Percentiles rank a stretch among this genome's conserved stretches.
Conservation (phyloP, 92 coral and sea anemone species). For the Phymanthus crucifer region DNA sequence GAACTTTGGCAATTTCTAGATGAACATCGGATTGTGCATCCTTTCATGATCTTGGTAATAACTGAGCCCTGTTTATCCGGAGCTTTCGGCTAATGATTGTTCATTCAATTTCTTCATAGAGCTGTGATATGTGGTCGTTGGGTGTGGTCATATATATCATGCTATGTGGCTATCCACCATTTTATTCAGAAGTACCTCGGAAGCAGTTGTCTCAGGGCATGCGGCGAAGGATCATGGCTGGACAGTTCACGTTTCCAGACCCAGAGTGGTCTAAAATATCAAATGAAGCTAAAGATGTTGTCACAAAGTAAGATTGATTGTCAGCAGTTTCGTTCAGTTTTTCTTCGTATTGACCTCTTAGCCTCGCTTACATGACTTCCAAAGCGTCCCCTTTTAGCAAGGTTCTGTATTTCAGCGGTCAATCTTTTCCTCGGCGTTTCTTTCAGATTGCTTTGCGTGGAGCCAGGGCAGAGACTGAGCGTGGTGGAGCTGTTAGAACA, state of each 20-base stretch:
- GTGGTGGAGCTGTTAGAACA: slow-evolving; percentile 81
- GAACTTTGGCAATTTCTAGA: too few species aligned
- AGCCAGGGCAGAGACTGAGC: slow-evolving; percentile 88
- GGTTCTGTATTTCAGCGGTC: background rate
- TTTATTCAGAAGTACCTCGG: slow-evolving; percentile 97
- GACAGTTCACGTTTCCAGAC: slow-evolving; percentile 91
- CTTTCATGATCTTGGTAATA: too few species aligned
- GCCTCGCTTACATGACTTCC: background rate
- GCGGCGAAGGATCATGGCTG: slow-evolving; percentile 92
- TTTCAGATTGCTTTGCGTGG: slow-evolving; percentile 82
- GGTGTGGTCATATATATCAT: slow-evolving; percentile 97
- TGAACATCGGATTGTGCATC: too few species aligned
- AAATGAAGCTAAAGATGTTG: slow-evolving; percentile 79
- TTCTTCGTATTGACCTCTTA: background rate
- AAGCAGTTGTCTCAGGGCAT: slow-evolving; percentile 98
- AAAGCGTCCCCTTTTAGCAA: too few species aligned
- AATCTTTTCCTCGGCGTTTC: background rate
- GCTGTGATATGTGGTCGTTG: slow-evolving; percentile 98
- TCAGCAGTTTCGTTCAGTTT: background rate
- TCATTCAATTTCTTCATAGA: slow-evolving; percentile 50
- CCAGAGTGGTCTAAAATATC: slow-evolving; percentile 95
- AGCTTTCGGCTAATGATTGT: too few species aligned
- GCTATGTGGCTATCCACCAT: slow-evolving; percentile 98
- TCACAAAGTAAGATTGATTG: slow-evolving; percentile 61
- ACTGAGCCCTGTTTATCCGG: too few species aligned